These are phyloP conservation scores for Trilocha varians DNA, from an alignment of 2,888 invertebrate genomes.

Conservation along the genomic window DNA sequence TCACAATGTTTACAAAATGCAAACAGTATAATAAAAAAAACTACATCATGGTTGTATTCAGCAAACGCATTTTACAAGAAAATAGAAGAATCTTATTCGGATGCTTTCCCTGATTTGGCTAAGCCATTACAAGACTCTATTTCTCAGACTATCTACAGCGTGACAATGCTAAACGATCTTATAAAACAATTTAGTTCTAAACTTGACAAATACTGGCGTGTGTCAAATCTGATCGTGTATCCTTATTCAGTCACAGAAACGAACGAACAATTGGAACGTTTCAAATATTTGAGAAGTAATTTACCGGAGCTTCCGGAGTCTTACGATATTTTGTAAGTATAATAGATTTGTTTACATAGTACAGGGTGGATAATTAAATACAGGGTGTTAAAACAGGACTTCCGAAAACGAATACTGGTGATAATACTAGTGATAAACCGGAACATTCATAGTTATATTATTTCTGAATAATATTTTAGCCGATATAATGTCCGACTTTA, in stretches of 20 bases:
- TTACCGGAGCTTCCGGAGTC: too few relatives aligned
- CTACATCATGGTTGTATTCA: slow-evolving; percentile 67
- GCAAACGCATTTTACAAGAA: slow-evolving; percentile 70
- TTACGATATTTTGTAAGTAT: too few relatives aligned
- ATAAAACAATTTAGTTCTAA: slow-evolving; percentile 58
- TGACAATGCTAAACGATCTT: slow-evolving; percentile 70
- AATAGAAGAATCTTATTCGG: slow-evolving; percentile 68
- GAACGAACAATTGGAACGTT: slow-evolving; percentile 55
- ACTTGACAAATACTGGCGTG: too few relatives aligned
- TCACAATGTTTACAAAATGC: slow-evolving; percentile 25
- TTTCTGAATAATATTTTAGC: too few relatives aligned
- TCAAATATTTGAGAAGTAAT: slow-evolving; percentile 43
- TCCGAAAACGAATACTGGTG: too few relatives aligned
- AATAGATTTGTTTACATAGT: too few relatives aligned
- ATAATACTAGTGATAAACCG: too few relatives aligned
- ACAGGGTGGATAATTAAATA: too few relatives aligned
- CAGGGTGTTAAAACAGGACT: too few relatives aligned
- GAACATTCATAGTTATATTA: too few relatives aligned
- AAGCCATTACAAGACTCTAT: slow-evolving; percentile 80
- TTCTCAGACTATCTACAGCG: slow-evolving; percentile 77
- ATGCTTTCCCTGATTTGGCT: slow-evolving; percentile 85
- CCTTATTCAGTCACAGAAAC: slow-evolving; percentile 43
- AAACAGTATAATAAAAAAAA: slow-evolving; percentile 47
- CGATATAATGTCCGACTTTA: too few relatives aligned
- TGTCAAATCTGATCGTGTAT: slow-evolving; percentile 66